These are phyloP conservation scores for Triops longicaudatus DNA, from an alignment of 1,140 invertebrate species.

Conservation along the genomic window DNA sequence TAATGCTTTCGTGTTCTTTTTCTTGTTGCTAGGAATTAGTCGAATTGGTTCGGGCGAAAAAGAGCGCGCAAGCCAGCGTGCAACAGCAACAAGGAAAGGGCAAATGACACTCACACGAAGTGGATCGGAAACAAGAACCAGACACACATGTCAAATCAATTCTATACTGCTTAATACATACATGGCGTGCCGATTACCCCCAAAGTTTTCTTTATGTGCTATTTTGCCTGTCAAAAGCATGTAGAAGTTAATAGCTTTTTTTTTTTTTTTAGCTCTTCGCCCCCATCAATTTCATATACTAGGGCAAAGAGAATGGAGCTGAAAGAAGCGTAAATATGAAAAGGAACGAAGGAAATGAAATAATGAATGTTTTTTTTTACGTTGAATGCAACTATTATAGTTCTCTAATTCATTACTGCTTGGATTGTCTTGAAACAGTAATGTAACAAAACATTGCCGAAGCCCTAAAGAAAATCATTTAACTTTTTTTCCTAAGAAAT, in stretches of 20 bases:
- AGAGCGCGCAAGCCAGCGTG: conserved; percentile 24
- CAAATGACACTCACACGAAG: background rate
- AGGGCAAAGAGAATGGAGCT: background rate
- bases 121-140: background rate
- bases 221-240: too few relatives aligned
- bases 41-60: conserved; percentile 27
- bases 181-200: background rate
- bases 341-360: background rate
- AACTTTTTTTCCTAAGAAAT: background rate
- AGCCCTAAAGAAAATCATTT: background rate
- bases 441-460: background rate
- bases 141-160: conserved; percentile 8
- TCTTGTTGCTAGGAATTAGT: conserved; percentile 20
- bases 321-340: background rate
- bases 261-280: too few relatives aligned
- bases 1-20: background rate
- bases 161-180: background rate
- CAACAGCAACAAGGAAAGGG: background rate
- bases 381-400: background rate
- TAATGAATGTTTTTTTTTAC: background rate
- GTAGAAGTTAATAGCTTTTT: too few relatives aligned
- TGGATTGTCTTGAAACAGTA: background rate
- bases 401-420: background rate
- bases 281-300: background rate
- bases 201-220: too few relatives aligned